Evolutionary conservation across 53 echinoderm and acorn worm species (phyloP).

Genomic region (Holothuria leucospilota): DNA sequence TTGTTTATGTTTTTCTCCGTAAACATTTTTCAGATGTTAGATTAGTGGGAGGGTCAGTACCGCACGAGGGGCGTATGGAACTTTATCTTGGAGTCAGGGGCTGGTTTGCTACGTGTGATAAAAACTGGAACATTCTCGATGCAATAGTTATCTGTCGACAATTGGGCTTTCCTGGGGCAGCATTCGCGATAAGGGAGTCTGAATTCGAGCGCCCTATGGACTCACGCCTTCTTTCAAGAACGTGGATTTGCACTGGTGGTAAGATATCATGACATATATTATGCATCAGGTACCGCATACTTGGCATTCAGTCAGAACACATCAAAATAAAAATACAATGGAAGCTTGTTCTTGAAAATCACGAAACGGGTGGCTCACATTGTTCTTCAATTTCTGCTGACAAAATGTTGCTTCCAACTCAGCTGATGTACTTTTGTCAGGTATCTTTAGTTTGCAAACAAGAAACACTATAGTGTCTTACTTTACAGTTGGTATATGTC

Average conservation of each 20-base stretch:
- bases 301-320: no score
- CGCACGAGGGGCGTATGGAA: constrained; percentile 77
- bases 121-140: constrained; percentile 72
- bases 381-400: no score
- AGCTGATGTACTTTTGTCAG: no score
- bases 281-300: no score
- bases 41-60: constrained; percentile 57
- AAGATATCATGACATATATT: constrained; percentile 14
- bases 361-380: no score
- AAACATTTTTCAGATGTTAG: constrained; percentile 62
- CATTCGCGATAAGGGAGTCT: constrained; percentile 16
- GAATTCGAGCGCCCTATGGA: constrained; percentile 39
- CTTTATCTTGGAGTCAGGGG: constrained; percentile 77
- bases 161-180: constrained; percentile 81
- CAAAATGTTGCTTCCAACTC: no score
- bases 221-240: constrained; percentile 58
- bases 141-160: constrained; percentile 83
- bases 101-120: constrained; percentile 83
- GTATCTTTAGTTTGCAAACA: no score
- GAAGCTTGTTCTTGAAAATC: no score
- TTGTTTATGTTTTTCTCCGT: background rate
- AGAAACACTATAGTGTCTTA: no score
- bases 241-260: constrained; percentile 82
- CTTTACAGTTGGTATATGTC: no score
- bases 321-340: no score